Evolutionary conservation across 1,140 invertebrate species (phyloP).

Genomic region (Thaumetopoea pityocampa): DNA sequence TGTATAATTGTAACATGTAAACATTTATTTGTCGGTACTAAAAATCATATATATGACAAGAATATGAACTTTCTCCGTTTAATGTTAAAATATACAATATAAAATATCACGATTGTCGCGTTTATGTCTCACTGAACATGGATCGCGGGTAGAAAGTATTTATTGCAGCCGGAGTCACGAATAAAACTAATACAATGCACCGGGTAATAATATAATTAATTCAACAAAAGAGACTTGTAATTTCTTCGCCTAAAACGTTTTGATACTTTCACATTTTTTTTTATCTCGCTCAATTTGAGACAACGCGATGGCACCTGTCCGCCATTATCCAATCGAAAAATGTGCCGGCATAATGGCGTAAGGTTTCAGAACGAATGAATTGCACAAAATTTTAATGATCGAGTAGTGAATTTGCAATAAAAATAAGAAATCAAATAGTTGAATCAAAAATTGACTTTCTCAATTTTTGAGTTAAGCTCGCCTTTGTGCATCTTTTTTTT

Average conservation of each 20-base stretch:
- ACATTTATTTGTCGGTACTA: too few species aligned
- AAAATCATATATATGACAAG: constrained; percentile 6
- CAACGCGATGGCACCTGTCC: too few species aligned
- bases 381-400: constrained; percentile 37
- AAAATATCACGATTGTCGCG: constrained; percentile 16
- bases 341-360: constrained; percentile 20
- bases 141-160: constrained; percentile 13
- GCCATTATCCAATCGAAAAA: background rate
- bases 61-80: constrained; percentile 14
- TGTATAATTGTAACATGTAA: too few species aligned
- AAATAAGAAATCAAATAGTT: constrained; percentile 29
- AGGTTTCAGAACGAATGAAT: constrained; percentile 28
- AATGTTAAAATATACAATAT: constrained; percentile 15
- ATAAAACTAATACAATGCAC: constrained; percentile 14
- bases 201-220: constrained; percentile 16
- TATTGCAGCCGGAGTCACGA: constrained; percentile 14
- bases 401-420: constrained; percentile 27
- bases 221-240: constrained; percentile 9
- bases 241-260: constrained; percentile 6
- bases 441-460: too few species aligned
- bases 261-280: constrained; percentile 14
- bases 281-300: too few species aligned
- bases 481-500: too few species aligned
- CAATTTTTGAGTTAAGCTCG: too few species aligned
- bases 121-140: constrained; percentile 14